A percentile compares a stretch with the other conserved stretches of the same genome.
These are phyloP conservation scores for Eremophila alpestris DNA, from an alignment of 2,797 vertebrate species.

Conservation along the genomic window DNA sequence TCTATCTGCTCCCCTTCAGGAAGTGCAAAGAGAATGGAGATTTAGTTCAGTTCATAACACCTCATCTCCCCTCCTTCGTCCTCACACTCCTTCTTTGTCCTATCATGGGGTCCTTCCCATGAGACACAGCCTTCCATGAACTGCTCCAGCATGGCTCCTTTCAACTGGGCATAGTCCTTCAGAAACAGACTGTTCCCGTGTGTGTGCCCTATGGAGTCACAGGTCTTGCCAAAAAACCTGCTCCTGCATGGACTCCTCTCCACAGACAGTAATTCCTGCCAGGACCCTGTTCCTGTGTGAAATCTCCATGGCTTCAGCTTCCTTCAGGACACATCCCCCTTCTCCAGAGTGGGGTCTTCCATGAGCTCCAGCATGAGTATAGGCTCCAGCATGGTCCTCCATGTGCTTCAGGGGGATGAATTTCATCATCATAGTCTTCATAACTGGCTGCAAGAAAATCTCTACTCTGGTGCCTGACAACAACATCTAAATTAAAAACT, in stretches of 20 bases:
- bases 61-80: background rate
- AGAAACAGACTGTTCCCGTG: background rate
- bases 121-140: background rate
- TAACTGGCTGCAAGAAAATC: background rate
- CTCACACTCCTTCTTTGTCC: background rate
- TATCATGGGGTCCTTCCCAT: background rate
- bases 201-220: background rate
- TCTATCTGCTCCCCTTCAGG: background rate
- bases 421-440: background rate
- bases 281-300: background rate
- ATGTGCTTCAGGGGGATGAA: background rate
- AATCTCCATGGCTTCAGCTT: background rate
- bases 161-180: background rate
- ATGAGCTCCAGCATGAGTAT: background rate
- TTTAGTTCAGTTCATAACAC: background rate
- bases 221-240: background rate
- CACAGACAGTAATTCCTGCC: background rate
- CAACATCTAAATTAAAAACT: background rate
- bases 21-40: background rate
- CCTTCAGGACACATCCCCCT: background rate
- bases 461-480: background rate
- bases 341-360: background rate
- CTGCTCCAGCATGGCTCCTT: background rate
- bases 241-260: background rate
- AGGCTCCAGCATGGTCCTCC: background rate